A percentile compares a stretch with the other conserved stretches of the same genome.
phyloP scores from a whole-genome alignment of 2,888 invertebrate species.

The Himalopsyche anomala region DNA sequence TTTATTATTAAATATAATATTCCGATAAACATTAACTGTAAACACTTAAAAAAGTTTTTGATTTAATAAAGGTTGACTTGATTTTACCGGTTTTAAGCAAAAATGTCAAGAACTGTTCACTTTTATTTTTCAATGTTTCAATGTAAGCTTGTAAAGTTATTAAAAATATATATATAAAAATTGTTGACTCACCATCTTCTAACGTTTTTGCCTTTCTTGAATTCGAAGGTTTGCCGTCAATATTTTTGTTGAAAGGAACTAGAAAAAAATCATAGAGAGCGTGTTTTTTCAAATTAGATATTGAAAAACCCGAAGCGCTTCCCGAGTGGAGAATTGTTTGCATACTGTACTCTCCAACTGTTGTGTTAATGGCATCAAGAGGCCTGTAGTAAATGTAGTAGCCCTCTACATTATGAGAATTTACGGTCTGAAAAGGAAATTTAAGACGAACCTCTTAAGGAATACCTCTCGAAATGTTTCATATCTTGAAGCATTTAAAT shows the following conservation, averaged over 20 bases:
- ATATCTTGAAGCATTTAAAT: neutral
- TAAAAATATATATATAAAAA: neutral
- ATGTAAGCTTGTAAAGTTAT: neutral
- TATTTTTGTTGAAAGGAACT: constrained; percentile 91
- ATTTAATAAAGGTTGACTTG: no score
- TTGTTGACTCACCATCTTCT: constrained; percentile 83
- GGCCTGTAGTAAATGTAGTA: constrained; percentile 89
- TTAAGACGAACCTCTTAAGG: constrained; percentile 27
- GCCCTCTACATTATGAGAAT: constrained; percentile 89
- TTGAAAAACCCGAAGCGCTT: constrained; percentile 86
- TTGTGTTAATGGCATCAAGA: constrained; percentile 76
- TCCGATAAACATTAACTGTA: no score
- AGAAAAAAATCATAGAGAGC: constrained; percentile 95
- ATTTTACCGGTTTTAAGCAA: no score
- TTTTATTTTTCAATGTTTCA: neutral
- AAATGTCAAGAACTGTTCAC: no score
- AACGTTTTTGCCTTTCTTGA: constrained; percentile 87
- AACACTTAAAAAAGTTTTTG: no score
- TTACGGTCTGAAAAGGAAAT: constrained; percentile 76
- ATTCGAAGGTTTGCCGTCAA: constrained; percentile 93
- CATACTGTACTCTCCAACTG: constrained; percentile 82
- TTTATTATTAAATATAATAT: no score
- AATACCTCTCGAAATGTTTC: constrained; percentile 5
- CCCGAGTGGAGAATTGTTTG: constrained; percentile 88
- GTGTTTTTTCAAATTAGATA: constrained; percentile 88